Base-by-base conservation (phyloP, 2,888 invertebrate species). In the Beris morrisii region DNA sequence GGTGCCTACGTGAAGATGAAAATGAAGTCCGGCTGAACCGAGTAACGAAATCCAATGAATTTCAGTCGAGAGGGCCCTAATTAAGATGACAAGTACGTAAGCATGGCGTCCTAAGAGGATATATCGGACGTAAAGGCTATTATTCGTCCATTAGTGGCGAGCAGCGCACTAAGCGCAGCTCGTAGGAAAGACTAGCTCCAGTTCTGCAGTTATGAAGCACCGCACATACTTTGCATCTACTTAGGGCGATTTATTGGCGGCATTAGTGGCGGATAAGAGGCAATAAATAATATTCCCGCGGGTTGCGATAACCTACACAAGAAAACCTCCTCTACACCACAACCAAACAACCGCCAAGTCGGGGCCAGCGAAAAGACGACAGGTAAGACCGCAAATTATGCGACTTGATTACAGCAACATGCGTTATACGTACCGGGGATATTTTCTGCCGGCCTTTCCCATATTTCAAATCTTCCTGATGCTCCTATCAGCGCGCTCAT, bases 71-170 rank as follows among this genome's bases (percentile, higher is more conserved):
- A 30, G 50, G 43, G 28, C 52, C 38, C 50, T 61, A 61, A 61
- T 61, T 61, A 52, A 61, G 52, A 61, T 61, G 61, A 61, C 61
- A 61, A 52, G 38, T 22, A 50, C 61, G 61, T 52, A 61, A 61
- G 61, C 61, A 61, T 61, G 61, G 52, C 28, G 15, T 43, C 9
- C 61, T 52, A 61, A 61, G 38, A 52, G 61, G 61, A 61, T 61
- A 38, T 32, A 52, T 61, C 61, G 52, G n/a, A 52, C 31, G 38
- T 15, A 38, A 61, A 52, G 12, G 52, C 52, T 61, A 38, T 61
- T 61, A 61, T 46, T 59, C 48, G 13, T 59, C 46, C 48, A 46
- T 46, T 59, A 31, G 48, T 31, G 45, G 9, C 30, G 58, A 58
- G 12, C 13, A 30, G 32, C 13, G 38, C 38, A 38, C 38, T 38